A percentile compares a stretch with the other conserved stretches of the same genome.
These are phyloP conservation scores for Oceanodroma tethys DNA, from an alignment of 2,113 vertebrate species.

Conservation along the genomic window DNA sequence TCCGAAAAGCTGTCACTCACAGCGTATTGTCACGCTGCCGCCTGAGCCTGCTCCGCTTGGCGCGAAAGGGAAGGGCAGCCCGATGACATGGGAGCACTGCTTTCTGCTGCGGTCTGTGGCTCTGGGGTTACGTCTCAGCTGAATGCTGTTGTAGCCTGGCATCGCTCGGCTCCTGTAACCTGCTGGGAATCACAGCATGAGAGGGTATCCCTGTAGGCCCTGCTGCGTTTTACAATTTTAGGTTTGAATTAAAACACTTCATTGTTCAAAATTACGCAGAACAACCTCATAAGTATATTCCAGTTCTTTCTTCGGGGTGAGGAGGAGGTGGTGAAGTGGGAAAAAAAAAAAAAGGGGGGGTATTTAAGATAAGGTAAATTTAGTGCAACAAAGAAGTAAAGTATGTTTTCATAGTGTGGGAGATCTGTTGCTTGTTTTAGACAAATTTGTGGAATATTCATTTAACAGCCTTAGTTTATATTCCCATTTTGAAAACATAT, in stretches of 20 bases:
- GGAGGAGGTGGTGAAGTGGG: not conserved
- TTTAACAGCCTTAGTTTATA: not conserved
- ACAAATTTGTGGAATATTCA: not conserved
- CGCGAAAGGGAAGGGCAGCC: not conserved
- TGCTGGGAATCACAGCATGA: not conserved
- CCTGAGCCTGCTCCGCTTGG: not conserved
- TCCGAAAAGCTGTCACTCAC: not conserved
- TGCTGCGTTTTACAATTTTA: not conserved
- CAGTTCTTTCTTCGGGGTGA: not conserved
- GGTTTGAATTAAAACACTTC: not conserved
- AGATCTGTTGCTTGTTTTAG: not conserved
- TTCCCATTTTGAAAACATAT: not conserved
- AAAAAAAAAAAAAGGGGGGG: not conserved
- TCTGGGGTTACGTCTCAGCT: not conserved
- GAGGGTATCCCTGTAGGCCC: not conserved
- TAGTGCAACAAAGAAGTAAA: not conserved
- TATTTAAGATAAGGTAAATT: not conserved
- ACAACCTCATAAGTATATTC: not conserved
- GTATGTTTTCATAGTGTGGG: not conserved
- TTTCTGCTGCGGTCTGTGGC: not conserved
- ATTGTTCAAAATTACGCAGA: not conserved
- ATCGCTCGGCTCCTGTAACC: rapidly evolving
- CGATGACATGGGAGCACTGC: rapidly evolving
- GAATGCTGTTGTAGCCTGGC: not conserved
- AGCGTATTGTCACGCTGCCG: too few species aligned